These are phyloP conservation scores for Anas capensis DNA, from an alignment of 2,797 vertebrate species.

Conservation along the genomic window DNA sequence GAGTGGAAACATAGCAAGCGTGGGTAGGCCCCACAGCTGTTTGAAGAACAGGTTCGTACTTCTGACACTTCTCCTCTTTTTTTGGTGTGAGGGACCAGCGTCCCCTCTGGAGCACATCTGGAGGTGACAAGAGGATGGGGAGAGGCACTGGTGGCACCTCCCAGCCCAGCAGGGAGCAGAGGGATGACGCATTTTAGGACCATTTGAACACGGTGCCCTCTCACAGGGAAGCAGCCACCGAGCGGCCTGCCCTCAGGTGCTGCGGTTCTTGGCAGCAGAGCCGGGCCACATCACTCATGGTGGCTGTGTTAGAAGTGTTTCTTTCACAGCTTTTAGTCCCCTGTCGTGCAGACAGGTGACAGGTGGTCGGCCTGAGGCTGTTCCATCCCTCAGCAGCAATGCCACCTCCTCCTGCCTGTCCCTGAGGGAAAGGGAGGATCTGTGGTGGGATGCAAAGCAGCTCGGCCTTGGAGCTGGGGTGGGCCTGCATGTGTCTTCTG, in stretches of 20 bases:
- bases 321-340: slow-evolving; percentile 17
- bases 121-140: neutral
- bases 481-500: neutral
- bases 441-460: neutral
- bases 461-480: neutral
- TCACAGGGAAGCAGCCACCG: neutral
- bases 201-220: neutral
- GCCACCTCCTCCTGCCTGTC: neutral
- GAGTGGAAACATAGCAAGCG: neutral
- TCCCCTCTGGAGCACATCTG: neutral
- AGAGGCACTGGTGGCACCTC: neutral
- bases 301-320: neutral
- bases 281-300: neutral
- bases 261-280: neutral
- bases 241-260: neutral
- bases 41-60: neutral
- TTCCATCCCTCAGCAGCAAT: neutral
- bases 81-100: neutral
- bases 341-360: neutral
- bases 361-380: neutral
- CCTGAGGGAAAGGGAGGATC: accelerated
- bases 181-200: neutral
- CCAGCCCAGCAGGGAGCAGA: neutral
- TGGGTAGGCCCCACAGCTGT: neutral
- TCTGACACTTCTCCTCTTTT: neutral